Conservation (phyloP, 2,113 vertebrate species). For the Pyxicephalus adspersus region DNA sequence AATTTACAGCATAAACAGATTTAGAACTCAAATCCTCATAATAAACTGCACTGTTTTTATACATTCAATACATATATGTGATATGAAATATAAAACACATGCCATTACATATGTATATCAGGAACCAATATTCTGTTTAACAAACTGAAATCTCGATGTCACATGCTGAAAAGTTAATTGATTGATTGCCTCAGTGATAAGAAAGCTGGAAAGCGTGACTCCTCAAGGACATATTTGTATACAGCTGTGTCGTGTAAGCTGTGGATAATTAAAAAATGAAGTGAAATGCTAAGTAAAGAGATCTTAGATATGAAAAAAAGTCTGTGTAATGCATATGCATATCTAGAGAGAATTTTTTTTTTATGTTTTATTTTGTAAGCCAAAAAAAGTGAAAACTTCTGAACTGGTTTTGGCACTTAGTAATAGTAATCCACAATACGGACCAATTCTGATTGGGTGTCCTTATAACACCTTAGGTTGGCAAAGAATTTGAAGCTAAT, state of each 20-base stretch:
- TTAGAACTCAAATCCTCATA: slow-evolving; percentile 15
- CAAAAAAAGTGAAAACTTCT: no score
- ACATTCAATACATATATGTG: background rate
- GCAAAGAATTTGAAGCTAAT: no score
- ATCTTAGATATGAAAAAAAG: background rate
- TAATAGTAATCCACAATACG: no score
- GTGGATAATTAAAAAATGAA: no score
- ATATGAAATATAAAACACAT: no score
- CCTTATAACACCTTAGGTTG: no score
- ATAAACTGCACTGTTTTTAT: background rate
- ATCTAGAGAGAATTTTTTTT: no score
- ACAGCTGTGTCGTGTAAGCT: background rate
- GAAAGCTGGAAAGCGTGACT: background rate
- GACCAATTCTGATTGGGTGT: no score
- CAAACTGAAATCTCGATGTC: background rate
- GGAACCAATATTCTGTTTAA: background rate
- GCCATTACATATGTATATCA: background rate
- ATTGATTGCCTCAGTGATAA: slow-evolving; percentile 14
- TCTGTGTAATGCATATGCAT: no score
- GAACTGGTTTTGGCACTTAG: no score
- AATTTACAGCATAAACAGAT: slow-evolving; percentile 12
- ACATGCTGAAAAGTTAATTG: slow-evolving; percentile 6
- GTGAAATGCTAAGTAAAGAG: background rate
- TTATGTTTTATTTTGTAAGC: no score
- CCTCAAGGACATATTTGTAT: background rate